Evolutionary conservation across 2,113 vertebrate species (phyloP).

Genomic region (Rutilus rutilus): DNA sequence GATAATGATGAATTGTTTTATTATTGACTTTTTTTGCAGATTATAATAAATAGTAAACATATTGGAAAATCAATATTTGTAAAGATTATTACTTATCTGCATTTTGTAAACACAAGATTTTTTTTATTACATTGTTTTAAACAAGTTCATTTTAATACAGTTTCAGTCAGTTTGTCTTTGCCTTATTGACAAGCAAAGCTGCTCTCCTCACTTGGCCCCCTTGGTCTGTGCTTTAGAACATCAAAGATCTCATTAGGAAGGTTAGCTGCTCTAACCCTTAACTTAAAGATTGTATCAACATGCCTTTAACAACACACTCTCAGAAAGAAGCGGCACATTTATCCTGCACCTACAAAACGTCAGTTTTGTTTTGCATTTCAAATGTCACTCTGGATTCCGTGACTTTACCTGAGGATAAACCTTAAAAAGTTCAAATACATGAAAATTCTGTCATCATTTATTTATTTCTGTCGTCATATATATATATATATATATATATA

Average conservation of each 20-base stretch:
- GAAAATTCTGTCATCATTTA: no score
- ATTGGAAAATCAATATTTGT: not conserved
- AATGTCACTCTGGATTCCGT: constrained; percentile 1
- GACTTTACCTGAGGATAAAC: not conserved
- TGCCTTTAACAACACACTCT: not conserved
- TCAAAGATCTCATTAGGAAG: constrained; percentile 23
- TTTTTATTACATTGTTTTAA: not conserved
- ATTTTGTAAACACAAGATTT: not conserved
- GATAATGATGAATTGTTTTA: not conserved
- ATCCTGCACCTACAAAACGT: not conserved
- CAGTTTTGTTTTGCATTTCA: not conserved
- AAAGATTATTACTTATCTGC: constrained; percentile 12
- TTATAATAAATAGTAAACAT: constrained; percentile 38
- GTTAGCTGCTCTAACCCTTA: not conserved
- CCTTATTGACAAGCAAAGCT: constrained; percentile 11
- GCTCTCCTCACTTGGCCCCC: not conserved
- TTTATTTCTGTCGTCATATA: no score
- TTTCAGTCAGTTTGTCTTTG: constrained; percentile 3
- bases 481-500: no score
- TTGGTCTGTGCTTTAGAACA: constrained; percentile 26
- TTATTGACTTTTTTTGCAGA: constrained; percentile 12
- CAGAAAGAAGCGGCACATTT: not conserved
- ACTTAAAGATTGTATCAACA: constrained; percentile 5
- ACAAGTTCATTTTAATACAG: not conserved
- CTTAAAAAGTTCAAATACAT: not conserved